Conservation (phyloP, 2,888 invertebrate genomes). For the Ephialtes manifestator region DNA sequence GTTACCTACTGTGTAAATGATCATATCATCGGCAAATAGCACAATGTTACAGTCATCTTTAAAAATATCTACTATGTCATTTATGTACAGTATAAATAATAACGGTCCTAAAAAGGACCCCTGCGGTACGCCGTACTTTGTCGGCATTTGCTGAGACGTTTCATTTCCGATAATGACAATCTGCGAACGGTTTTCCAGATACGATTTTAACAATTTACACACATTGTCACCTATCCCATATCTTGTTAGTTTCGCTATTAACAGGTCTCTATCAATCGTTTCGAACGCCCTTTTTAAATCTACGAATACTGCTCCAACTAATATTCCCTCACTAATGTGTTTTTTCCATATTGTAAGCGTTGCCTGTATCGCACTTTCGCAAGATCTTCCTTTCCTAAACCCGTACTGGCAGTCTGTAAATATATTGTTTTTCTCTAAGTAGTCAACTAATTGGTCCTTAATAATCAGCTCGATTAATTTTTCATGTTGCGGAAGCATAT, state of each 20-base stretch:
- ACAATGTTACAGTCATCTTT: too few relatives aligned
- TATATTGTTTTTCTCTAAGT: slow-evolving; percentile 41
- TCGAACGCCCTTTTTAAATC: slow-evolving; percentile 67
- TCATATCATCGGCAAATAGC: too few relatives aligned
- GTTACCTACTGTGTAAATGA: too few relatives aligned
- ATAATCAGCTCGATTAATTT: slow-evolving; percentile 42
- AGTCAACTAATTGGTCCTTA: slow-evolving; percentile 37
- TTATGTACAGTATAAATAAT: too few relatives aligned
- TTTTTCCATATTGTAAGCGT: too few relatives aligned
- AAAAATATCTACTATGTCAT: too few relatives aligned
- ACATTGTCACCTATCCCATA: slow-evolving; percentile 46
- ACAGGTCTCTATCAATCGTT: slow-evolving; percentile 44
- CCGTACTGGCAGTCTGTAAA: too few relatives aligned
- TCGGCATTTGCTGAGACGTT: background rate
- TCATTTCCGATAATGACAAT: background rate
- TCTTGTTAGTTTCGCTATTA: slow-evolving; percentile 44
- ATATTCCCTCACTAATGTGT: slow-evolving; percentile 48
- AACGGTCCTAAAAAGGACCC: too few relatives aligned
- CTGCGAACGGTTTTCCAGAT: background rate
- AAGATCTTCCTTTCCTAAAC: too few relatives aligned
- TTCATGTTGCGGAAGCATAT: slow-evolving; percentile 47
- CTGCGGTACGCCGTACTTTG: background rate
- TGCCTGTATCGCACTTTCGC: slow-evolving; percentile 62
- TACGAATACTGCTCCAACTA: slow-evolving; percentile 54
- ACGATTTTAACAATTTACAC: background rate